Percentiles rank a stretch among this genome's conserved stretches.
These are phyloP conservation scores for Halcyon senegalensis DNA, from an alignment of 2,113 vertebrate species.

Conservation along the genomic window DNA sequence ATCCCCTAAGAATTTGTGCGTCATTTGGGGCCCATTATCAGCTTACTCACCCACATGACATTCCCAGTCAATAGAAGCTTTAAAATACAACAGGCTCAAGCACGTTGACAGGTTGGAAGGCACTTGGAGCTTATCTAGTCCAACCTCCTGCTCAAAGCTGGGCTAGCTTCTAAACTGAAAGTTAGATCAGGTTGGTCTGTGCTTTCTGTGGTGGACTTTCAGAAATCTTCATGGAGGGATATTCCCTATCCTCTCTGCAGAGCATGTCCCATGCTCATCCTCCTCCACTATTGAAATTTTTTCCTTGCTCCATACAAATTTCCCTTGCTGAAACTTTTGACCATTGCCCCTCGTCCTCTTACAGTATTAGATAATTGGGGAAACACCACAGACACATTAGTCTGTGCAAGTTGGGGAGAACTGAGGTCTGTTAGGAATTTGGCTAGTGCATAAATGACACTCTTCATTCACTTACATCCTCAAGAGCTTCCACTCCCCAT, in stretches of 20 bases:
- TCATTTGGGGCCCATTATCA: background rate
- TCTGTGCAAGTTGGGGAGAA: background rate
- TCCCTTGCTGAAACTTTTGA: background rate
- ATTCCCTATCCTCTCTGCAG: background rate
- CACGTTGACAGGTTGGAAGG: background rate
- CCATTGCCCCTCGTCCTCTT: background rate
- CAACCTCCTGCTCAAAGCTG: background rate
- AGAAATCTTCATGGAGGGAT: background rate
- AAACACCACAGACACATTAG: background rate
- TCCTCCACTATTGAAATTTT: background rate
- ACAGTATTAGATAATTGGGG: background rate
- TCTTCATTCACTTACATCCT: background rate
- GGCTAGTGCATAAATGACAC: background rate
- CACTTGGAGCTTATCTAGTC: background rate
- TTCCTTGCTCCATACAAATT: background rate
- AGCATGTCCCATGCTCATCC: fast-evolving
- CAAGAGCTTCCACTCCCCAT: background rate
- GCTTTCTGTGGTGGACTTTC: background rate
- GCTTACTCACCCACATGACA: background rate
- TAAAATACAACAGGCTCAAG: background rate
- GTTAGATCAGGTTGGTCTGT: background rate
- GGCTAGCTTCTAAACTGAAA: background rate
- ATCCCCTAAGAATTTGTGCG: background rate
- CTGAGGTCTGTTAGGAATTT: background rate
- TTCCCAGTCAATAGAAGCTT: background rate